Evolutionary conservation across 2,888 invertebrate genomes (phyloP), one percentile per base, ranked within the genome.

Genomic region (Escarpia spicata): DNA sequence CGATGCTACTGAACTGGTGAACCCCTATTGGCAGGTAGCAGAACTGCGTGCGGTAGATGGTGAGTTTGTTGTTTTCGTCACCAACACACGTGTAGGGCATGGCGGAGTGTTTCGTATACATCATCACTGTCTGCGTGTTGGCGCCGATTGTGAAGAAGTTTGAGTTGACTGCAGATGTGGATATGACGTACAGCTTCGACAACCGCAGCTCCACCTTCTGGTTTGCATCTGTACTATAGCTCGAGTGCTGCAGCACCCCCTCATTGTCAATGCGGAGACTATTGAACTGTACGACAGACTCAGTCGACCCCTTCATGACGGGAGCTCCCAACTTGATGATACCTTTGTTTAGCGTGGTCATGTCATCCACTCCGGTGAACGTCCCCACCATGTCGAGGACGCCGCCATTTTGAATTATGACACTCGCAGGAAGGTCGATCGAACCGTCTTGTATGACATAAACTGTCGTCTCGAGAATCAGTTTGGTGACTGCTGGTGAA

Each of bases 1-100:
- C 94, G 31, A 95, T 93, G 37, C 92, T 92, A 0, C 92, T 92
- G 92, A 93, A 95, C 9, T 90, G 91, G 92, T 95, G 92, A 26
- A 26, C 26, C n/a, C 75, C 75, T 75, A 26, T 75, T 75, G 75
- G 75, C 75, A 75, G 75, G 75, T 75, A 75, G 26, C 75, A 75
- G 75, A 75, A 75, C 75, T 75, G 75, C n/a, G 75, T 75, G 75
- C 75, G 92, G 90, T 90, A 93, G 90, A 92, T 93, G 44, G 19
- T 93, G 91, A 92, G 91, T 15, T 92, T 93, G 90, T 90, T 12
- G 19, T 44, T 37, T 10, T 91, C 89, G 43, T 93, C 92, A 26
- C 75, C 75, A 4, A 26, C 75, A 75, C 75, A 75, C 6, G 75
- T 75, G 75, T 75, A 26, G 3, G 92, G 58, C 52, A 94, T 52